Evolutionary conservation across 2,888 invertebrate genomes (phyloP).

Genomic region (Trachelus iudaicus): DNA sequence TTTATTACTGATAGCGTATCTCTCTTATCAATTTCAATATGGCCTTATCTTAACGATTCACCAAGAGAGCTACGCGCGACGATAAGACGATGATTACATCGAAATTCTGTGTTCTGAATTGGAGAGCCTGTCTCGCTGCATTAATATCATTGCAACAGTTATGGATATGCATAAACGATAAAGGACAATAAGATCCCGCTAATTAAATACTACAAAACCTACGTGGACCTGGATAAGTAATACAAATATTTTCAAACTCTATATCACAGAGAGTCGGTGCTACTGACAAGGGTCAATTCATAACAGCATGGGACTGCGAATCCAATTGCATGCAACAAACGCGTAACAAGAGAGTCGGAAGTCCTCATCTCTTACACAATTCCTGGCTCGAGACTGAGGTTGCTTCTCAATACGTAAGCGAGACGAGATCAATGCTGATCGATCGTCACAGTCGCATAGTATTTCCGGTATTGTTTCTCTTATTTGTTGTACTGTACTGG

Average conservation of each 20-base stretch:
- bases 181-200: neutral
- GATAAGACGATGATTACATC: neutral
- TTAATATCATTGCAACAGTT: neutral
- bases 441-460: constrained; percentile 81
- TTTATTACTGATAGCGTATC: neutral
- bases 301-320: constrained; percentile 51
- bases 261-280: constrained; percentile 71
- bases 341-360: constrained; percentile 47
- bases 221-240: constrained; percentile 5
- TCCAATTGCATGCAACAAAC: constrained; percentile 37
- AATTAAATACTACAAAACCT: neutral
- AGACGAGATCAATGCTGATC: constrained; percentile 82
- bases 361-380: constrained; percentile 56
- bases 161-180: neutral
- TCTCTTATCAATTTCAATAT: neutral
- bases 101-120: neutral
- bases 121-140: neutral
- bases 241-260: constrained; percentile 1
- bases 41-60: neutral
- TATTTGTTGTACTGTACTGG: constrained; percentile 84
- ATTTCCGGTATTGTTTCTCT: constrained; percentile 82
- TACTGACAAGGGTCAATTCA: constrained; percentile 75
- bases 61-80: neutral
- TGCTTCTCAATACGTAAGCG: constrained; percentile 62
- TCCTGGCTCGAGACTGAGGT: constrained; percentile 60